A percentile compares a stretch with the other conserved stretches of the same genome.
These are phyloP conservation scores for Rhinolophus ferrumequinum DNA, from an alignment of 2,113 vertebrate species.

Conservation along the genomic window DNA sequence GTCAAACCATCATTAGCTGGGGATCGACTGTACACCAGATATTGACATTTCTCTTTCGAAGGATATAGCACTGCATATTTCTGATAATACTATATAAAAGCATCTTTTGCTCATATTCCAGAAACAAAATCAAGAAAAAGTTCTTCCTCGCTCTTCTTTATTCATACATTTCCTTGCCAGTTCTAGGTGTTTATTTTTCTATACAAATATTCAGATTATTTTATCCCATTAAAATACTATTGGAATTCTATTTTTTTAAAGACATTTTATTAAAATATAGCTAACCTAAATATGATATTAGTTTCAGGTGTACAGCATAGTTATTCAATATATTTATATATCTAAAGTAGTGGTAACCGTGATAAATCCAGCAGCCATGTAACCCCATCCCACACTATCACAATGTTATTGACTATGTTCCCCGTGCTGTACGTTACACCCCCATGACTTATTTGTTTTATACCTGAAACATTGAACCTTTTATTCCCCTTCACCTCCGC, in stretches of 20 bases:
- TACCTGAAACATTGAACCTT: too few relatives aligned
- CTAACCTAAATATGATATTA: too few relatives aligned
- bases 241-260: neutral
- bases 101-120: neutral
- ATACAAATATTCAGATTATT: neutral
- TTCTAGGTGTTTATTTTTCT: neutral
- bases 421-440: too few relatives aligned
- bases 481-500: too few relatives aligned
- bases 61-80: neutral
- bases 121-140: neutral
- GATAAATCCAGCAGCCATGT: too few relatives aligned
- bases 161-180: neutral
- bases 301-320: too few relatives aligned
- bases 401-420: too few relatives aligned
- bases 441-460: too few relatives aligned
- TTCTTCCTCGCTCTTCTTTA: neutral
- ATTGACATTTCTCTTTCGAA: neutral
- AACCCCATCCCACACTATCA: too few relatives aligned
- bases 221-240: constrained; percentile 7
- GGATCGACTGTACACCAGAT: neutral
- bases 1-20: neutral
- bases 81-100: neutral
- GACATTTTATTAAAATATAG: too few relatives aligned
- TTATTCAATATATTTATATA: too few relatives aligned
- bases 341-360: too few relatives aligned